A percentile compares a stretch with the other conserved stretches of the same genome.
Evolutionary conservation across 2,888 invertebrate species (phyloP).

Genomic region (Tricholauxania praeusta): DNA sequence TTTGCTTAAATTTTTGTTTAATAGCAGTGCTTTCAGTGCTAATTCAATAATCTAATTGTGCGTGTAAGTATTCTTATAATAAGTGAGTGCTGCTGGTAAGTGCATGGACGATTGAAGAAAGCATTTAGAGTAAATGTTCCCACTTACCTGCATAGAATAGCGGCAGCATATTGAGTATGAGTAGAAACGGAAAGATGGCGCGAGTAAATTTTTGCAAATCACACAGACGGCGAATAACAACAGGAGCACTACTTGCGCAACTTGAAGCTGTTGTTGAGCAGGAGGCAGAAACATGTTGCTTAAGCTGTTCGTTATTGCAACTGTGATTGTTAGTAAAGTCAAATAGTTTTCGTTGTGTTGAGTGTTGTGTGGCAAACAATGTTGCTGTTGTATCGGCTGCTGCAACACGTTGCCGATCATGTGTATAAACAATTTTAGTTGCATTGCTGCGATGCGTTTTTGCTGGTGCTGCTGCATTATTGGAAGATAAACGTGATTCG

Average conservation of each 20-base stretch:
- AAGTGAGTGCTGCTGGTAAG: no score
- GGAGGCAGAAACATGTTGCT: constrained; percentile 24
- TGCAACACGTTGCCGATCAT: constrained; percentile 25
- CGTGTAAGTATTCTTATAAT: no score
- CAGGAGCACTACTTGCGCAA: background rate
- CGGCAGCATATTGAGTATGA: constrained; percentile 68
- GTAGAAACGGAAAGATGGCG: constrained; percentile 64
- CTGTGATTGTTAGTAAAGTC: constrained; percentile 36
- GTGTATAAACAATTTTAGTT: constrained; percentile 13
- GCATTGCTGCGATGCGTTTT: constrained; percentile 32
- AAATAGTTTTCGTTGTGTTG: constrained; percentile 53
- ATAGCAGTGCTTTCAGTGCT: no score
- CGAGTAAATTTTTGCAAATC: constrained; percentile 63
- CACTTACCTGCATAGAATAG: constrained; percentile 68
- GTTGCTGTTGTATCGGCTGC: constrained; percentile 38
- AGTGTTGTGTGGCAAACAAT: constrained; percentile 40
- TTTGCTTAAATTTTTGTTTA: no score
- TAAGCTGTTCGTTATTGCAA: constrained; percentile 26
- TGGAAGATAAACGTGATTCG: constrained; percentile 63
- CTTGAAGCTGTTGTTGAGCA: constrained; percentile 12
- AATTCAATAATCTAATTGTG: no score
- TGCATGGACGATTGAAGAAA: no score
- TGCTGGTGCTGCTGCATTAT: constrained; percentile 41
- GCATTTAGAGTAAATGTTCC: background rate
- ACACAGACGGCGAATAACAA: constrained; percentile 31